Conservation (phyloP, 1,140 invertebrate species). For the Caenorhabditis remanei region DNA sequence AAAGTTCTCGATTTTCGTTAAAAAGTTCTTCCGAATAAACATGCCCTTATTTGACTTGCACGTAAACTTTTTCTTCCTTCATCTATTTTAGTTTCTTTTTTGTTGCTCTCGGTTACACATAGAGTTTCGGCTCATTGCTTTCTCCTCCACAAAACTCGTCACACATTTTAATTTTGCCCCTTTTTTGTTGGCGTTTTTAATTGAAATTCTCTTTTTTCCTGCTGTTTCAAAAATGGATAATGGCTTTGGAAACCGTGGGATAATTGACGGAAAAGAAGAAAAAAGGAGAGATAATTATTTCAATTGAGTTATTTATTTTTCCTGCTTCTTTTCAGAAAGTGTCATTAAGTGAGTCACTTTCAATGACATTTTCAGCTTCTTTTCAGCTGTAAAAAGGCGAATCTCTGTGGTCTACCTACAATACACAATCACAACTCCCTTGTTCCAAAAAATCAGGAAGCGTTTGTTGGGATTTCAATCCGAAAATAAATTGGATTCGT, state of each 20-base stretch:
- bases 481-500: conserved; percentile 12
- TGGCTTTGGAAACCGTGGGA: not conserved
- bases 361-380: not conserved
- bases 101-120: not conserved
- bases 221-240: conserved; percentile 17
- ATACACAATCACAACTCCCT: not conserved
- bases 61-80: not conserved
- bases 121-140: conserved; percentile 1
- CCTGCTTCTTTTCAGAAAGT: not conserved
- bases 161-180: conserved; percentile 1
- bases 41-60: too few species aligned
- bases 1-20: too few species aligned
- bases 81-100: not conserved
- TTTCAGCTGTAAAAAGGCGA: not conserved
- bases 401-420: too few species aligned
- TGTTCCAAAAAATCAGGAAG: not conserved
- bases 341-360: conserved; percentile 1
- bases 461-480: not conserved
- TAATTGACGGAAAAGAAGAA: not conserved
- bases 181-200: not conserved
- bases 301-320: conserved; percentile 1
- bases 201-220: conserved; percentile 31
- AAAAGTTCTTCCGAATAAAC: too few species aligned
- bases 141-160: not conserved
- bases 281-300: conserved; percentile 22